Percentiles rank a stretch among this genome's conserved stretches.
phyloP scores from a whole-genome alignment of 2,113 vertebrate genomes.

The Sisor rabdophorus region DNA sequence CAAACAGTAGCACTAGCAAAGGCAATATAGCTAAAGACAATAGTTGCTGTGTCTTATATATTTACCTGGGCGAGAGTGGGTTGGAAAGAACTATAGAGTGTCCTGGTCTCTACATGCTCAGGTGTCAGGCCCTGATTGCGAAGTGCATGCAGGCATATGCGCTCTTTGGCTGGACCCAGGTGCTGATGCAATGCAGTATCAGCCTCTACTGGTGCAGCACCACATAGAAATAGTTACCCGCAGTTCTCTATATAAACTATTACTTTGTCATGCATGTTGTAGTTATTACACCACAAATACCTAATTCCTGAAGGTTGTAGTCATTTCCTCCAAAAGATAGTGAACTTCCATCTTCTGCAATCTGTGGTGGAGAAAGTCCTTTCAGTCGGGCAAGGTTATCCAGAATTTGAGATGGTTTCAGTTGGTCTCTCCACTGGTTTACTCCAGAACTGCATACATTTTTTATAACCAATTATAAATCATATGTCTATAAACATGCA shows the following conservation, averaged over 20 bases:
- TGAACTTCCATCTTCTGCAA: conserved; percentile 79
- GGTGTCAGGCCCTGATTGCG: conserved; percentile 85
- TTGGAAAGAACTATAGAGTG: conserved; percentile 89
- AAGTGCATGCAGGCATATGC: conserved; percentile 86
- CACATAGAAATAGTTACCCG: conserved; percentile 3
- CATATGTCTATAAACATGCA: neutral
- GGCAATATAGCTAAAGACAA: neutral
- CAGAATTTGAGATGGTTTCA: conserved; percentile 85
- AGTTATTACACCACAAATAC: conserved; percentile 59
- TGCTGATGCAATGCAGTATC: conserved; percentile 84
- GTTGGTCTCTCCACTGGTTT: conserved; percentile 92
- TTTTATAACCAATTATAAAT: neutral
- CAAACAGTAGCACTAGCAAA: neutral
- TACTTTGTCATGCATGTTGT: conserved; percentile 1
- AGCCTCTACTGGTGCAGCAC: conserved; percentile 72
- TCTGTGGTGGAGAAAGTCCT: conserved; percentile 75
- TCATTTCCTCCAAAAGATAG: conserved; percentile 78
- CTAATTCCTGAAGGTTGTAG: conserved; percentile 82
- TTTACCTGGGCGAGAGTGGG: conserved; percentile 84
- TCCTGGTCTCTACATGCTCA: conserved; percentile 91
- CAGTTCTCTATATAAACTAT: neutral
- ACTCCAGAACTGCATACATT: conserved; percentile 78
- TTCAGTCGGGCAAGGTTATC: conserved; percentile 86
- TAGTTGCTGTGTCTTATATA: neutral
- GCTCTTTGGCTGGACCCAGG: conserved; percentile 79